Percentiles rank a stretch among this genome's conserved stretches.
Conservation (phyloP, 2,113 vertebrate species). For the Cyprinodon brontotheroides region DNA sequence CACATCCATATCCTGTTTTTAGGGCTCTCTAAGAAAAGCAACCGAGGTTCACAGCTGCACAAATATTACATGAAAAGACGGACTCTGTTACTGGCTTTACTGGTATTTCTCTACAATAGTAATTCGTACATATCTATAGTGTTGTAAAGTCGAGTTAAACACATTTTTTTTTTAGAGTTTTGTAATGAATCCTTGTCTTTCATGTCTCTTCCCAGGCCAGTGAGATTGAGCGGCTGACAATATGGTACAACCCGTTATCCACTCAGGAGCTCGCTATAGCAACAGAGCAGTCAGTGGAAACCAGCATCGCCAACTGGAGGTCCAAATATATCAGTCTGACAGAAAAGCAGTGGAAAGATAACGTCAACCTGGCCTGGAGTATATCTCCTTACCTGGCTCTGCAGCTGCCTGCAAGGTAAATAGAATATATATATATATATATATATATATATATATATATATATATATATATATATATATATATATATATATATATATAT, state of each 20-base stretch:
- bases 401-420: slow-evolving; percentile 91
- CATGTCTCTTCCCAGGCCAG: slow-evolving; percentile 82
- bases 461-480: too few species aligned
- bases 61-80: slow-evolving; percentile 98
- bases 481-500: too few species aligned
- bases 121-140: neutral
- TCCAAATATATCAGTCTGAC: slow-evolving; percentile 94
- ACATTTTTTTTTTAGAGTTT: neutral
- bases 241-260: slow-evolving; percentile 95
- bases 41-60: slow-evolving; percentile 93
- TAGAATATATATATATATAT: neutral
- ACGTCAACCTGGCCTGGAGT: slow-evolving; percentile 95
- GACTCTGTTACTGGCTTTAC: slow-evolving; percentile 87
- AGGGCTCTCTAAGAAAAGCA: slow-evolving; percentile 96
- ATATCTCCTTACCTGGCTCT: slow-evolving; percentile 94
- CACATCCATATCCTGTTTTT: slow-evolving; percentile 19
- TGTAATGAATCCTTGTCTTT: neutral
- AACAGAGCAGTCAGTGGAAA: slow-evolving; percentile 91
- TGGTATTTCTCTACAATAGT: slow-evolving; percentile 76
- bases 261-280: slow-evolving; percentile 89
- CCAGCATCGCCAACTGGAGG: slow-evolving; percentile 94
- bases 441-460: too few species aligned
- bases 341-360: slow-evolving; percentile 98
- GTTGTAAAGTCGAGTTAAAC: neutral
- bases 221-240: slow-evolving; percentile 93